Base-by-base conservation (phyloP, 1,140 invertebrate genomes). In the Drosophila murphyi region DNA sequence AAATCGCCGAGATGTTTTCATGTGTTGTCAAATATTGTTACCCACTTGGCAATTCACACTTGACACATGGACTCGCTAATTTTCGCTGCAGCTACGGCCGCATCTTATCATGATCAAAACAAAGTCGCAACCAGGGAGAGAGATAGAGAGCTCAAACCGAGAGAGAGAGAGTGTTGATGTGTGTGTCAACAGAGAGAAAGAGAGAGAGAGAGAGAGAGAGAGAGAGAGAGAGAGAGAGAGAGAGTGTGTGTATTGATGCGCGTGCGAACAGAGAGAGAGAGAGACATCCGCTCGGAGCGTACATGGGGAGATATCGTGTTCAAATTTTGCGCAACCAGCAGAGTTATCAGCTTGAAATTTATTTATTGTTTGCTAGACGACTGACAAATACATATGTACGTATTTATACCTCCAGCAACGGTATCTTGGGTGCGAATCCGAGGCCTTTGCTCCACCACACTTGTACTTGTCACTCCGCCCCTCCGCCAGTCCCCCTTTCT, bases 41-140 rank as follows among this genome's bases (percentile, higher is more conserved):
- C 80, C 85, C 85, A 73, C 63, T 82, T 89, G 77, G 55, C 83
- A 89, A 88, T 88, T 88, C 85, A 89, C 83, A 88, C 83, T 89
- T 86, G 82, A 87, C 82, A 82, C 82, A 79, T 82, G 72, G 68
- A 71, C 52, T 83, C 79, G 82, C 79, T 87, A 87, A 87, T 87
- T 87, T 87, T 76, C 79, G 82, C 50, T 82, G 80, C 83, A 82
- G 45, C 45, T 37, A 10, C 32, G 34, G 41, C 10, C 10, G 31
- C 34, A 48, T n/a, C 34, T 71, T 71, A 71, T 71, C 41, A 47
- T n/a, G 56, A 60, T 54, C 71, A 56, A 73, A 69, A 61, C 56
- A 68, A 56, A 55, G 35, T 28, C 48, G 31, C n/a, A 28, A 32
- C 3, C 34, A 32, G 20, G 39, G 34, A 43, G 12, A 20, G 39